Percentiles rank a stretch among this genome's conserved stretches.
Conservation (phyloP, 1,140 invertebrate genomes). For the Drosophila lini region DNA sequence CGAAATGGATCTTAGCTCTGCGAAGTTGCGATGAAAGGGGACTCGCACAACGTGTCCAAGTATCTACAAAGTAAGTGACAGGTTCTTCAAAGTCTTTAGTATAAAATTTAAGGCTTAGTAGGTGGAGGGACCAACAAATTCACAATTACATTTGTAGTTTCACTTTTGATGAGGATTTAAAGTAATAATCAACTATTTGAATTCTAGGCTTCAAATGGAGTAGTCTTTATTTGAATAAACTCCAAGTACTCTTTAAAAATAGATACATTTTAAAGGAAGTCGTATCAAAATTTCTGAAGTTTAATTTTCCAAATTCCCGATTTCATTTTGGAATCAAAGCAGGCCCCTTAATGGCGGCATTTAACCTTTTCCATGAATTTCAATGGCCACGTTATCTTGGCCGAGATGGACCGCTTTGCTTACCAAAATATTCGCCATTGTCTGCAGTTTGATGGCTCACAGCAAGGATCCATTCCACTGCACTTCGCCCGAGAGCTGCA, state of each 20-base stretch:
- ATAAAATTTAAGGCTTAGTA: neutral
- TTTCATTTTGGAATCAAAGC: conserved; percentile 12
- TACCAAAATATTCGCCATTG: conserved; percentile 45
- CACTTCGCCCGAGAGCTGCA: conserved; percentile 48
- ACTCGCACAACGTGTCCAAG: neutral
- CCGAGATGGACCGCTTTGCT: conserved; percentile 24
- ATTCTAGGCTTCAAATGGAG: neutral
- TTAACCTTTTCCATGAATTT: conserved; percentile 2
- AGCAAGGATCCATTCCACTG: conserved; percentile 45
- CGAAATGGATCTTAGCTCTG: conserved; percentile 23
- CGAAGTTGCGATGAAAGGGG: conserved; percentile 3
- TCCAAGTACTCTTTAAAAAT: no score
- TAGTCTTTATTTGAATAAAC: neutral
- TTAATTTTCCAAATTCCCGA: neutral
- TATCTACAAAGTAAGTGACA: conserved; percentile 4
- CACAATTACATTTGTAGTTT: neutral
- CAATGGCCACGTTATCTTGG: conserved; percentile 26
- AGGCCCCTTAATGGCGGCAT: conserved; percentile 8
- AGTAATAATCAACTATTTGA: neutral
- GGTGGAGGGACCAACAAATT: no score
- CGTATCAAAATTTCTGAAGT: no score
- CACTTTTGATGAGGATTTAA: neutral
- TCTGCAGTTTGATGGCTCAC: conserved; percentile 19
- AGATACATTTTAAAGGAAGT: neutral
- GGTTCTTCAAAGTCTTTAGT: neutral